Base-by-base conservation (phyloP, 2,113 vertebrate genomes). In the Tinamus guttatus region DNA sequence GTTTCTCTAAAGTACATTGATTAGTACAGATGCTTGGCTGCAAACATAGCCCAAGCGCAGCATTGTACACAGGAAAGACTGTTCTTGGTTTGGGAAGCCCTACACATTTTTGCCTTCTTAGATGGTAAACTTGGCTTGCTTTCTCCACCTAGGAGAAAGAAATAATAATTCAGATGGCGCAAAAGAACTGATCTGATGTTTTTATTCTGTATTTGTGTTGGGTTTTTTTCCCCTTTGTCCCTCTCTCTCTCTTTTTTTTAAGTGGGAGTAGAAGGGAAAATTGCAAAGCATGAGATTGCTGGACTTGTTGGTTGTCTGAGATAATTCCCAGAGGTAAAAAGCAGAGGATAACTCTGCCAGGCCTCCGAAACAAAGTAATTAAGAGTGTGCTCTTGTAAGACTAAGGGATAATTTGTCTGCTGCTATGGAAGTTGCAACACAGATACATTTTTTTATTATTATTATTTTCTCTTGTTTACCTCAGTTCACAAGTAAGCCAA, bases 181-280 rank as follows among this genome's bases (percentile, higher is more conserved):
- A 84, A 70, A 83, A 81, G 20, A 30, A 70, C n/a, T 38, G 10
- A 49, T 43, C 9, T 83, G 54, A 40, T 68, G 36, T 4, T 45
- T 86, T 83, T 34, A 51, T 75, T 87, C 59, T 45, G 36, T 54
- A 11, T 75, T 86, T 67, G 36, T 0, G 0, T 3, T 6, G 4
- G 0, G 0, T 18, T 24, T 20, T 2, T 25, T n/a, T 27, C 8
- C 52, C 11, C 11, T 52, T 25, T 52, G 11, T 25, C 51, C 13
- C 5, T 52, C 25, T 52, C 6, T 51, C 22, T 51, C 22, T 54
- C 0, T 43, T 43, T 60, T n/a, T 45, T 65, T 69, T 30, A 67
- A 38, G 14, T 47, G 34, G 56, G 12, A 86, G 30, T 20, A 7
- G 3, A 18, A 49, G 17, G 85, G 28, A 34, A 75, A 25, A 54